Evolutionary conservation across 2,113 vertebrate genomes (phyloP), one percentile per base, ranked within the genome.

Genomic region (Gasterosteus nipponicus): DNA sequence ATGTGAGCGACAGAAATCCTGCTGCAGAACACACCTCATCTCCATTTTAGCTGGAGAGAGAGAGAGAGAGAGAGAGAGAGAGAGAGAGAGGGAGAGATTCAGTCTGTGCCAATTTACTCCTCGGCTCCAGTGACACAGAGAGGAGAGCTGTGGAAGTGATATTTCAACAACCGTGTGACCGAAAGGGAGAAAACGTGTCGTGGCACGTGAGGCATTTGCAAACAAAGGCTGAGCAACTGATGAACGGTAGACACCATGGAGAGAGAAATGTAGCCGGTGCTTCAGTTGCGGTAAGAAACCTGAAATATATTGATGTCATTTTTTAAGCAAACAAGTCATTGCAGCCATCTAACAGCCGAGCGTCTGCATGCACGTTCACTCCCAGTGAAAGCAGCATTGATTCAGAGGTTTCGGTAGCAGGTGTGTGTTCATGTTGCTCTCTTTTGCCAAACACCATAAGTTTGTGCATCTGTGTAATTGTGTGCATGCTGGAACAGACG

Each of bases 11-110:
- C 66, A 79, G 82, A 90, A 80, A 86, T 83, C 83, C 86, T 84
- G 85, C 88, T 87, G 89, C 91, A 89, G 89, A 91, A 86, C 87
- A 86, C 77, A 91, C 88, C 87, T 90, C 91, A 86, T 89, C 87
- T 86, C 87, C 85, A 88, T 81, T 87, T 80, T 85, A 84, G 84
- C 87, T 85, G 80, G 80, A 84, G 86, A 77, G 86, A 87, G 79
- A 57, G 54, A 59, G 76, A 83, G 59, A 60, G 71, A 80, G 86
- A 86, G 78, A 75, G 68, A 78, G 67, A 62, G 69, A 10, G 38
- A 58, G 53, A 57, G 54, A 59, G 73, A 57, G 80, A 67, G 84
- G 58, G 76, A 83, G 59, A 60, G 72, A 79, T 33, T 64, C 75
- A 77, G 85, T 62, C 81, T 80, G 57, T 85, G 86, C 81, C 79